phyloP scores from a whole-genome alignment of 2,797 vertebrate genomes.

The Siniperca undulata region DNA sequence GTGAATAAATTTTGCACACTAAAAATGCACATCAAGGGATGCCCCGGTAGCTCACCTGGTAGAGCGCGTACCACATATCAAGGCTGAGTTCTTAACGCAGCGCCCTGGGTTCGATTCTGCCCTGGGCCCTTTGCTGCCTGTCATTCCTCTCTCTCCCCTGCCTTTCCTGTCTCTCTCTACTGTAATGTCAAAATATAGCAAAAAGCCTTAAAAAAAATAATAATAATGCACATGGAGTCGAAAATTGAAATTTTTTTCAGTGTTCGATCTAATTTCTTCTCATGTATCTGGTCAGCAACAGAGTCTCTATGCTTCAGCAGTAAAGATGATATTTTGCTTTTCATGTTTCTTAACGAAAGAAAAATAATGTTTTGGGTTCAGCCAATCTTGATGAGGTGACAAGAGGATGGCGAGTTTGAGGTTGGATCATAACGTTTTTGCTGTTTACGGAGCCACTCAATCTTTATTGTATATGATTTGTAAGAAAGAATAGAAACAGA shows the following conservation, averaged over 20 bases:
- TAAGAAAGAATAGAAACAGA: background rate
- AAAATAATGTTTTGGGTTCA: background rate
- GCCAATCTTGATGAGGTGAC: background rate
- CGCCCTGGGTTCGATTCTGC: no score
- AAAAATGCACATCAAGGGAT: background rate
- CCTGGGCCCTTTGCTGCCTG: no score
- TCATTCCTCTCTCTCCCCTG: no score
- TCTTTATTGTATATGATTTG: background rate
- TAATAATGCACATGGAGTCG: no score
- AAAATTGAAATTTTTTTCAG: no score
- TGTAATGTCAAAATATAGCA: no score
- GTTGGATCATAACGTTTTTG: background rate
- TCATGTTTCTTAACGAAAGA: background rate
- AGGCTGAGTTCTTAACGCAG: no score
- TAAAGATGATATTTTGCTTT: background rate
- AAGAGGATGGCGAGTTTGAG: background rate
- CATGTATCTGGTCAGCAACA: background rate
- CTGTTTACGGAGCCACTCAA: background rate
- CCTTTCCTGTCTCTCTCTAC: no score
- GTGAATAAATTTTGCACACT: background rate
- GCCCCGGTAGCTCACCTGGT: no score
- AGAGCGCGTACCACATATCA: no score
- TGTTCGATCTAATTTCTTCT: background rate
- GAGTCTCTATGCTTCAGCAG: background rate
- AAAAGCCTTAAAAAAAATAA: no score